Conservation (phyloP, 1,140 invertebrate species). For the Spodoptera litura region DNA sequence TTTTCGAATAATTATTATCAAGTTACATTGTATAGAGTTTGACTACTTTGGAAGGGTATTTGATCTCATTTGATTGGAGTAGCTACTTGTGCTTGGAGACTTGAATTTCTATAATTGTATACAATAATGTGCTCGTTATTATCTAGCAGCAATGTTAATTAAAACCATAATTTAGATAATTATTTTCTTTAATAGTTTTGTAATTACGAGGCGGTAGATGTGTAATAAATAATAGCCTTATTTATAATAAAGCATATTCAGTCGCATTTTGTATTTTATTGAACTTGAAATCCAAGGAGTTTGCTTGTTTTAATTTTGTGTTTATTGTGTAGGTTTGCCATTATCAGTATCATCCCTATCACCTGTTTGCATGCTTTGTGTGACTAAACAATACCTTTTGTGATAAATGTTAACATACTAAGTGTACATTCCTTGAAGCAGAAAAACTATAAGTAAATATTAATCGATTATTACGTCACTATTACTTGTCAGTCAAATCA, state of each 20-base stretch:
- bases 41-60: slow-evolving; percentile 49
- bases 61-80: slow-evolving; percentile 72
- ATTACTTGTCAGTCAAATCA: neutral
- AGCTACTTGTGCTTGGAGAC: slow-evolving; percentile 40
- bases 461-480: neutral
- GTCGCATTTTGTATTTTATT: slow-evolving; percentile 80
- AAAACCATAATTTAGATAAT: slow-evolving; percentile 56
- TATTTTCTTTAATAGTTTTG: slow-evolving; percentile 75
- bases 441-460: neutral
- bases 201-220: slow-evolving; percentile 71
- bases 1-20: slow-evolving; percentile 69
- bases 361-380: slow-evolving; percentile 47
- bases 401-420: slow-evolving; percentile 29
- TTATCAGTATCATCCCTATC: slow-evolving; percentile 60
- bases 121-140: slow-evolving; percentile 58
- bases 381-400: slow-evolving; percentile 41
- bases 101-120: slow-evolving; percentile 50
- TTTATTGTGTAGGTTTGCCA: slow-evolving; percentile 85
- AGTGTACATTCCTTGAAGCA: slow-evolving; percentile 12
- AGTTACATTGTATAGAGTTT: slow-evolving; percentile 46
- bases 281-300: slow-evolving; percentile 62
- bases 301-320: slow-evolving; percentile 72
- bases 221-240: slow-evolving; percentile 79
- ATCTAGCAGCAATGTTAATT: slow-evolving; percentile 66
- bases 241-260: slow-evolving; percentile 84